These are phyloP conservation scores for Coccyzus lansbergi DNA, from an alignment of 2,797 vertebrate genomes.

Conservation along the genomic window DNA sequence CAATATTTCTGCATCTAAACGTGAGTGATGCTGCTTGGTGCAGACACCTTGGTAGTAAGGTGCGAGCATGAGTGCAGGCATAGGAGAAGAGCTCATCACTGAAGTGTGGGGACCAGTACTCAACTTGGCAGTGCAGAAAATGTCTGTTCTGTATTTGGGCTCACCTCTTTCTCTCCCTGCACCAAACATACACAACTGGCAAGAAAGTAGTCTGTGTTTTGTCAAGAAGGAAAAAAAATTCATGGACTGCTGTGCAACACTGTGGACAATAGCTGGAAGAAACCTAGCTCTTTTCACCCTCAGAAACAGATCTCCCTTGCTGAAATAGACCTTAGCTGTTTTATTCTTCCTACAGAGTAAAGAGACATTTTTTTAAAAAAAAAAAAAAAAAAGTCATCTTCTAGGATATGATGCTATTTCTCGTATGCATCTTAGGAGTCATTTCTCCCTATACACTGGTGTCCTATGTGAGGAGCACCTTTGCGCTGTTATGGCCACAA, in stretches of 20 bases:
- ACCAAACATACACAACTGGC: neutral
- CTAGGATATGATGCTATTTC: neutral
- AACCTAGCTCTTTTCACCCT: neutral
- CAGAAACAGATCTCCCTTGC: neutral
- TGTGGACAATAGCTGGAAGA: slow-evolving; percentile 22
- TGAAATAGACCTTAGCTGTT: neutral
- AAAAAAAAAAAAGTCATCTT: neutral
- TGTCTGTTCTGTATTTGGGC: neutral
- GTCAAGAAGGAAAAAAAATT: neutral
- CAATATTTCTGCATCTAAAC: neutral
- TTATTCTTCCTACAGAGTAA: neutral
- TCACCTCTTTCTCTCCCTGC: neutral
- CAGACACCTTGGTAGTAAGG: fast-evolving
- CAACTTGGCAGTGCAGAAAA: neutral
- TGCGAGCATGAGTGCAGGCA: fast-evolving
- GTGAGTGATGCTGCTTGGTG: fast-evolving
- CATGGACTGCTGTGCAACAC: neutral
- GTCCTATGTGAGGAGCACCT: neutral
- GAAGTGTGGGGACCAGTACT: neutral
- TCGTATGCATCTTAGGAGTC: neutral
- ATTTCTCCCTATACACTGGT: fast-evolving
- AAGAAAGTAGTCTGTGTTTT: slow-evolving; percentile 45
- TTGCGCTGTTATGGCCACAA: fast-evolving
- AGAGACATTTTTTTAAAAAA: neutral
- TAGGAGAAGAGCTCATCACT: neutral